phyloP scores from a whole-genome alignment of 1,140 invertebrate species.

The Cephus cinctus region DNA sequence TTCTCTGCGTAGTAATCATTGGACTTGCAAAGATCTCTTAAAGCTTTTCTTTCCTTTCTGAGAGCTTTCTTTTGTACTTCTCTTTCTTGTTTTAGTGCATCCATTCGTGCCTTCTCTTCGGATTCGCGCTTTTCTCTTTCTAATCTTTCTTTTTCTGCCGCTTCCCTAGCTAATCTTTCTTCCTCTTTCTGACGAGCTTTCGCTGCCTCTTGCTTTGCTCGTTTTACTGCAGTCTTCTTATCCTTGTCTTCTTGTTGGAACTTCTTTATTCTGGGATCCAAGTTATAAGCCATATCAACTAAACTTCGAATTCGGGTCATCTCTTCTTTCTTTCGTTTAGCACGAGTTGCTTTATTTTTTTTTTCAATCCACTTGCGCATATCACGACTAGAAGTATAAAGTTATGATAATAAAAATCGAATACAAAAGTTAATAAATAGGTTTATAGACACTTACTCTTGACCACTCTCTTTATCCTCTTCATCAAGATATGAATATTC shows the following conservation, averaged over 20 bases:
- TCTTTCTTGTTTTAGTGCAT: constrained; percentile 83
- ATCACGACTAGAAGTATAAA: constrained; percentile 63
- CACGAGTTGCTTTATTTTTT: constrained; percentile 89
- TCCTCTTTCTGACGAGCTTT: constrained; percentile 82
- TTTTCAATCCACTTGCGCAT: constrained; percentile 97
- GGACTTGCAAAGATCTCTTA: constrained; percentile 84
- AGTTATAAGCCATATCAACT: constrained; percentile 91
- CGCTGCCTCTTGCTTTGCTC: constrained; percentile 86
- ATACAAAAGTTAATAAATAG: constrained; percentile 3
- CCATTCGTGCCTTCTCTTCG: constrained; percentile 75
- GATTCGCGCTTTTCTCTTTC: constrained; percentile 83
- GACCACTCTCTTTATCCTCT: constrained; percentile 97
- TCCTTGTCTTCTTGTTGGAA: constrained; percentile 96
- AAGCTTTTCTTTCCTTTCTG: constrained; percentile 82
- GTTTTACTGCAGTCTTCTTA: constrained; percentile 83
- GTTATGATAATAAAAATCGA: not conserved
- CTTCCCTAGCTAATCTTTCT: constrained; percentile 70
- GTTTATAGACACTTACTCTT: constrained; percentile 60
- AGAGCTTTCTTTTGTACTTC: constrained; percentile 80
- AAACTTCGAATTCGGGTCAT: constrained; percentile 84
- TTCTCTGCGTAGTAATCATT: constrained; percentile 80
- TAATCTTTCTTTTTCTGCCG: constrained; percentile 63
- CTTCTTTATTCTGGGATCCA: constrained; percentile 87
- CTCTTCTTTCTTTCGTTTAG: constrained; percentile 95
- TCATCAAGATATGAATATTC: constrained; percentile 99